These are phyloP conservation scores for Myripristis murdjan DNA, from an alignment of 2,797 vertebrate genomes.

Conservation along the genomic window DNA sequence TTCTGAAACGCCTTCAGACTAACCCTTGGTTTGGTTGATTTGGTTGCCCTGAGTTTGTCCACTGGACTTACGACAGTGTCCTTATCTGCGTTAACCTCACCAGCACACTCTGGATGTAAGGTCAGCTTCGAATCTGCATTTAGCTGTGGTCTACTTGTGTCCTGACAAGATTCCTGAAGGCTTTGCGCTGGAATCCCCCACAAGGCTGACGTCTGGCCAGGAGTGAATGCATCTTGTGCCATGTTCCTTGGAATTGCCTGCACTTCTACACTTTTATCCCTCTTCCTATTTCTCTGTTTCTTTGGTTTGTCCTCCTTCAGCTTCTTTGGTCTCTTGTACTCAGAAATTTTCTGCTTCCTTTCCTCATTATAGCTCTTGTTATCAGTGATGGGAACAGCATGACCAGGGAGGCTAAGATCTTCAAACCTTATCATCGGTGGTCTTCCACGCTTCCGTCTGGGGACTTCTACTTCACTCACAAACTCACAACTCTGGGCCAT, in stretches of 20 bases:
- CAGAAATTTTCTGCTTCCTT: not conserved
- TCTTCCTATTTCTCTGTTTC: conserved; percentile 3
- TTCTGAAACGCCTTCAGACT: conserved; percentile 59
- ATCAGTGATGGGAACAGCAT: not conserved
- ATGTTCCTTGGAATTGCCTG: not conserved
- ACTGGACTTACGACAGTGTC: not conserved
- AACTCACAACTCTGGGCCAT: rapidly evolving
- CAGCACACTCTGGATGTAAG: rapidly evolving
- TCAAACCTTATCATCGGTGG: conserved; percentile 24
- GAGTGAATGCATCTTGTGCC: not conserved
- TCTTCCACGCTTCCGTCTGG: conserved; percentile 60
- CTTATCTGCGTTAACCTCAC: rapidly evolving
- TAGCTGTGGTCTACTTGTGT: not conserved
- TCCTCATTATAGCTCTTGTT: not conserved
- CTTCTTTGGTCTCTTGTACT: not conserved
- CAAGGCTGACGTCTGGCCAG: not conserved
- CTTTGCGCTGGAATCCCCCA: not conserved
- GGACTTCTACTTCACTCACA: not conserved
- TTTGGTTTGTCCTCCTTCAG: not conserved
- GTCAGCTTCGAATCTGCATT: not conserved
- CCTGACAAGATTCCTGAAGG: not conserved
- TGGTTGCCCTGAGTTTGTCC: not conserved
- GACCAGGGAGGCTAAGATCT: not conserved
- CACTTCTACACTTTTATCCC: not conserved
- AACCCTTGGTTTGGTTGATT: not conserved